Conservation (phyloP, 1,140 invertebrate genomes). For the Drosophila chauvacae region DNA sequence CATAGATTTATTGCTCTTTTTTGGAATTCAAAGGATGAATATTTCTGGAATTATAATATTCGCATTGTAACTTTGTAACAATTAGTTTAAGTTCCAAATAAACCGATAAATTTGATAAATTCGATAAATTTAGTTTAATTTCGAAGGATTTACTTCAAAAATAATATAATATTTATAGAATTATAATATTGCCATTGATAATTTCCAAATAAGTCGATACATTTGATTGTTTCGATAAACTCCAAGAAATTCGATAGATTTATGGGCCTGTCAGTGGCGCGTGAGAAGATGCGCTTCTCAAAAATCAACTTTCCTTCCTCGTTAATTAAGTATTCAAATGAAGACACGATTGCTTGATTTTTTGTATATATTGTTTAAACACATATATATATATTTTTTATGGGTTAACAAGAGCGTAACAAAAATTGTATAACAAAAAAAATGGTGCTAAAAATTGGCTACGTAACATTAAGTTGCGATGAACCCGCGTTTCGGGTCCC, state of each 20-base stretch:
- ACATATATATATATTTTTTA: conserved; percentile 22
- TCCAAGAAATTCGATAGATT: background rate
- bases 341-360: background rate
- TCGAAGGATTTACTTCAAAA: accelerated
- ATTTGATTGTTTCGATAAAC: background rate
- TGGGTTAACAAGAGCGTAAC: conserved; percentile 31
- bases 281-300: conserved; percentile 5
- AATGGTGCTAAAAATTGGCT: conserved; percentile 71
- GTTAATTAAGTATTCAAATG: conserved; percentile 20
- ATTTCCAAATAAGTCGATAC: background rate
- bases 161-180: no score
- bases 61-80: no score
- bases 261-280: conserved; percentile 1
- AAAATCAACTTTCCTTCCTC: conserved; percentile 1
- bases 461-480: conserved; percentile 50
- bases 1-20: no score
- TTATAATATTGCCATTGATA: no score
- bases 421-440: conserved; percentile 34
- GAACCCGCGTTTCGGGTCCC: conserved; percentile 21
- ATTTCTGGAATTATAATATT: no score
- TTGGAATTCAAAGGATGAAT: no score
- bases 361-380: background rate
- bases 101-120: no score
- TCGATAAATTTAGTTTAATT: no score
- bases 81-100: no score